Percentiles rank a stretch among this genome's conserved stretches.
Evolutionary conservation across 2,797 vertebrate species (phyloP).

Genomic region (Takifugu rubripes): DNA sequence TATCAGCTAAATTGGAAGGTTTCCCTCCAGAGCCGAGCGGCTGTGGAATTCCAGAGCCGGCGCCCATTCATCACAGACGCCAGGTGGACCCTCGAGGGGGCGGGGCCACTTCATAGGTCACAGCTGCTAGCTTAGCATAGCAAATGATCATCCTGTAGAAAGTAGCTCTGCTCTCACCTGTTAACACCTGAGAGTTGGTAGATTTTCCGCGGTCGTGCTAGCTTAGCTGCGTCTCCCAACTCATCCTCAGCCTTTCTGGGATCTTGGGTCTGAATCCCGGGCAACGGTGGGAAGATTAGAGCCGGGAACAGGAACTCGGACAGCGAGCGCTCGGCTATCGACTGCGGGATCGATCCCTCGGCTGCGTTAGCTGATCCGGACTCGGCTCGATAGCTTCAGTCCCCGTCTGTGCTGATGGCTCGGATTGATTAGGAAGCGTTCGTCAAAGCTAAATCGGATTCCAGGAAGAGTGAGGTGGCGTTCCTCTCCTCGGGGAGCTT

Average conservation of each 20-base stretch:
- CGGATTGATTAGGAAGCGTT: slow-evolving; percentile 65
- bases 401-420: slow-evolving; percentile 56
- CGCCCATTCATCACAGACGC: slow-evolving; percentile 28
- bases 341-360: slow-evolving; percentile 58
- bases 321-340: slow-evolving; percentile 38
- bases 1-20: slow-evolving; percentile 66
- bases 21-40: slow-evolving; percentile 8
- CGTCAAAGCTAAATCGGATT: slow-evolving; percentile 56
- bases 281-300: slow-evolving; percentile 39
- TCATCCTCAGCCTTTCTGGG: neutral
- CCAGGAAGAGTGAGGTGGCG: slow-evolving; percentile 10
- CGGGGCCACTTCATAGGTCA: neutral
- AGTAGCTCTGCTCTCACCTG: too few relatives aligned
- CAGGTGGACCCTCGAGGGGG: slow-evolving; percentile 28
- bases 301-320: too few relatives aligned
- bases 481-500: slow-evolving; percentile 23
- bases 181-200: too few relatives aligned
- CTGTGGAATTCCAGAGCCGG: slow-evolving; percentile 41
- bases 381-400: slow-evolving; percentile 64
- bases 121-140: too few relatives aligned
- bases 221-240: too few relatives aligned
- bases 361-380: slow-evolving; percentile 63
- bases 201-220: too few relatives aligned
- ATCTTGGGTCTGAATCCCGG: slow-evolving; percentile 31
- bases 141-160: too few relatives aligned